phyloP scores from a whole-genome alignment of 2,113 vertebrate genomes.

The Camelus bactrianus region DNA sequence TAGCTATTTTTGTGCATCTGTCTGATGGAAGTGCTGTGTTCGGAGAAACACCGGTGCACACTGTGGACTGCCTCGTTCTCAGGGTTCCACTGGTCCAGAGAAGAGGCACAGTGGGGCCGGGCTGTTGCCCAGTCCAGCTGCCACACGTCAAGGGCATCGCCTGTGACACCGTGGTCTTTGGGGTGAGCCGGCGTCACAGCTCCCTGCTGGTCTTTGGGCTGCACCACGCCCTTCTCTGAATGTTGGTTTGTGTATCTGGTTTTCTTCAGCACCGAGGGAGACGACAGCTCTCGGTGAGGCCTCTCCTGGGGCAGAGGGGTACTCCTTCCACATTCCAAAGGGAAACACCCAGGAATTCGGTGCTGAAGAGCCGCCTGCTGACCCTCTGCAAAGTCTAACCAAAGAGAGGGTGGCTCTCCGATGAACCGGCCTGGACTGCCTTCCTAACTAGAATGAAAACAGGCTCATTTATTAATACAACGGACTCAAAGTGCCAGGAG shows the following conservation, averaged over 20 bases:
- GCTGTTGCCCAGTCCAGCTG: not conserved
- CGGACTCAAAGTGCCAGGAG: not conserved
- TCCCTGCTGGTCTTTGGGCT: not conserved
- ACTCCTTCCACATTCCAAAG: not conserved
- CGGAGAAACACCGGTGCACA: not conserved
- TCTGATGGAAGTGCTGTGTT: not conserved
- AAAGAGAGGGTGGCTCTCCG: not conserved
- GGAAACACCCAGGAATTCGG: not conserved
- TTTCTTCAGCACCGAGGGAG: not conserved
- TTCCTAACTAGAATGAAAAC: not conserved
- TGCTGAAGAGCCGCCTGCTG: not conserved
- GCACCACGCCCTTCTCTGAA: not conserved
- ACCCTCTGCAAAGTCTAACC: not conserved
- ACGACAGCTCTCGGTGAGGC: not conserved
- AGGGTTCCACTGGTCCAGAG: not conserved
- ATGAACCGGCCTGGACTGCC: not conserved
- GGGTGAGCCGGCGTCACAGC: not conserved
- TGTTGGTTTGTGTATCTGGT: not conserved
- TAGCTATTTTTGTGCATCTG: rapidly evolving
- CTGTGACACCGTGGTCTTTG: not conserved
- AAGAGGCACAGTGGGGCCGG: rapidly evolving
- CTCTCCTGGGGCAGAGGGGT: not conserved
- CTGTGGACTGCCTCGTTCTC: not conserved
- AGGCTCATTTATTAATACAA: not conserved
- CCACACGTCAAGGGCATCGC: no score